Base-by-base conservation (phyloP, 2,113 vertebrate species). In the Carassius carassius region DNA sequence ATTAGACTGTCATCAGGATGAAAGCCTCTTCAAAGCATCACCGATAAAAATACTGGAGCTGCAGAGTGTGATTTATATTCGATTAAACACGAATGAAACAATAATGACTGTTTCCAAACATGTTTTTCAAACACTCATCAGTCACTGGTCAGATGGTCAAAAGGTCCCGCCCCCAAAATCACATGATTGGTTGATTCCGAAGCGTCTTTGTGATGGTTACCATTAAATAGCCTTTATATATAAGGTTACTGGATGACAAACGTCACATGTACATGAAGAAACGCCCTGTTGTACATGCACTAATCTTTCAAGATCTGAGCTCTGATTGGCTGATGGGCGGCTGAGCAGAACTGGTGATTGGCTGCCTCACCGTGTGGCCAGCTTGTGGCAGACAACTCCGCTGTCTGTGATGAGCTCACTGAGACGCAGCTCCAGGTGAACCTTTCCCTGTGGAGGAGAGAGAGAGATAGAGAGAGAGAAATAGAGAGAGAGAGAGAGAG, bases 391-490 rank as follows among this genome's bases (percentile, higher is more conserved):
- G 93, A 98, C 91, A 32, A 92, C 94, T 11, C 98, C 98, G 0
- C 95, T 96, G 94, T 99, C 98, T 10, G 97, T 99, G 92, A 99
- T 99, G 91, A 99, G 97, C 92, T 99, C 98, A 87, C 97, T 99
- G 90, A 99, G 94, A 82, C 97, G 95, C 89, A 99, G 94, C 90
- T 98, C 97, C 37, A 99, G 94, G 89, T 99, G 98, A 83, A 99
- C 98, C 89, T 98, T 99, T 85, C 98, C 98, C 98, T 99, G 94
- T 88, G 90, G 92, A 89, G 63, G 35, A 86, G 70, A 73, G 37
- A 47, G 70, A 47, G 35, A 80, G 69, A 76, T 13, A 32, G 35
- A 21, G 54, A 6, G 6, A 1, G 54, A 74, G 63, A 23, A 44
- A 63, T 1, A 3, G 69, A 78, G 37, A 44, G 70, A 44, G 44